Conservation (phyloP, 2,888 invertebrate species). For the Dendrolimus pini region DNA sequence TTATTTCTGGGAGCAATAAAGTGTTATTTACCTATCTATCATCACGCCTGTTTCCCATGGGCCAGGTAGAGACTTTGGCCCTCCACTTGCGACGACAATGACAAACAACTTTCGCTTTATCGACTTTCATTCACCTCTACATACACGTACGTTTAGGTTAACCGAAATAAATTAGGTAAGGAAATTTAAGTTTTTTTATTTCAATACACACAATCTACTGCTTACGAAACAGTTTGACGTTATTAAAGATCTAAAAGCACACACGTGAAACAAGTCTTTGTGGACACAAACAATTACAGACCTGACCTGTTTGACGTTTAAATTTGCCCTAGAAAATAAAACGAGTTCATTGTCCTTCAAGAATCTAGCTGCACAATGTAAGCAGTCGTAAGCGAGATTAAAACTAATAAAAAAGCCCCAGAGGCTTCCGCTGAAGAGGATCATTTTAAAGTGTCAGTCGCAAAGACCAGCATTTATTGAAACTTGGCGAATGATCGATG, state of each 20-base stretch:
- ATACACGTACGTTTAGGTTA: no score
- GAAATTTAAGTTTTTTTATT: no score
- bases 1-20: no score
- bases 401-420: slow-evolving; percentile 21
- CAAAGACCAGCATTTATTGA: slow-evolving; percentile 24
- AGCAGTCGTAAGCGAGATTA: slow-evolving; percentile 19
- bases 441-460: slow-evolving; percentile 37
- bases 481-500: slow-evolving; percentile 22
- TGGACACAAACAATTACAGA: neutral
- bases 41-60: no score
- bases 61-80: no score
- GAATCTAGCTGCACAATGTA: slow-evolving; percentile 14
- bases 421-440: slow-evolving; percentile 23
- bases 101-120: no score
- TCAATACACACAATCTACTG: neutral
- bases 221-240: neutral
- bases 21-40: no score
- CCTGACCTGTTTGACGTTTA: neutral
- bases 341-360: slow-evolving; percentile 5
- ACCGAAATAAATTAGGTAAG: no score
- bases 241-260: neutral
- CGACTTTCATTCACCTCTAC: no score
- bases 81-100: no score
- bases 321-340: neutral
- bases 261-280: neutral